Conservation (phyloP, 2,113 vertebrate species). For the Hylia prasina region DNA sequence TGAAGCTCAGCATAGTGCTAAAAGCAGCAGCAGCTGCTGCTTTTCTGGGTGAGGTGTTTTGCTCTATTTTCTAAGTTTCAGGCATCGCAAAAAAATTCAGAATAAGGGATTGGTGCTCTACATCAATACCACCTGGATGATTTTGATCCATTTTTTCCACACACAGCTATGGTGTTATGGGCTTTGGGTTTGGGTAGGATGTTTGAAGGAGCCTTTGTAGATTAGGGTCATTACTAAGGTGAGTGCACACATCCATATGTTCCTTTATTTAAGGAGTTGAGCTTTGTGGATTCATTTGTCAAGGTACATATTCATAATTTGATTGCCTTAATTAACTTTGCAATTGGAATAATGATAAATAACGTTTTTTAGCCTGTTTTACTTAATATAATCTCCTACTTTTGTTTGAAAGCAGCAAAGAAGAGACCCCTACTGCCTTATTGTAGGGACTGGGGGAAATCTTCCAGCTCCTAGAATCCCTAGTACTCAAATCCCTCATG, state of each 20-base stretch:
- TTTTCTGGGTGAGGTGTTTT: not conserved
- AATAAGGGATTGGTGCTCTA: not conserved
- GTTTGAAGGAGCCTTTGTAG: not conserved
- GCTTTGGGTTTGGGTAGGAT: not conserved
- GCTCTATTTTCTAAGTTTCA: not conserved
- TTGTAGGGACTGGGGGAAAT: not conserved
- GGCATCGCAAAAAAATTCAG: not conserved
- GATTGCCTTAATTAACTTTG: not conserved
- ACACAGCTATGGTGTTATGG: accelerated
- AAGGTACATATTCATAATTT: not conserved
- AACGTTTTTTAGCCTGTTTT: not conserved
- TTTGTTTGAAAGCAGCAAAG: not conserved
- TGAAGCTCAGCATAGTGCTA: accelerated
- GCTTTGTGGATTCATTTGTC: not conserved
- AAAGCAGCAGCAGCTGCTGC: not conserved
- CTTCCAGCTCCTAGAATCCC: not conserved
- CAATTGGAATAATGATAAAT: not conserved
- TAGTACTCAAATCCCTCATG: not conserved
- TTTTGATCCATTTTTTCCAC: not conserved
- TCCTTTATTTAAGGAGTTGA: not conserved
- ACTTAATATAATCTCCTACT: not conserved
- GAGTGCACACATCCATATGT: not conserved
- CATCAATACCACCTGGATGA: accelerated
- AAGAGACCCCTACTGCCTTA: not conserved
- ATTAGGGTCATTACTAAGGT: not conserved